These are phyloP conservation scores for Hipposideros larvatus DNA, from an alignment of 2,797 vertebrate genomes.

Conservation along the genomic window DNA sequence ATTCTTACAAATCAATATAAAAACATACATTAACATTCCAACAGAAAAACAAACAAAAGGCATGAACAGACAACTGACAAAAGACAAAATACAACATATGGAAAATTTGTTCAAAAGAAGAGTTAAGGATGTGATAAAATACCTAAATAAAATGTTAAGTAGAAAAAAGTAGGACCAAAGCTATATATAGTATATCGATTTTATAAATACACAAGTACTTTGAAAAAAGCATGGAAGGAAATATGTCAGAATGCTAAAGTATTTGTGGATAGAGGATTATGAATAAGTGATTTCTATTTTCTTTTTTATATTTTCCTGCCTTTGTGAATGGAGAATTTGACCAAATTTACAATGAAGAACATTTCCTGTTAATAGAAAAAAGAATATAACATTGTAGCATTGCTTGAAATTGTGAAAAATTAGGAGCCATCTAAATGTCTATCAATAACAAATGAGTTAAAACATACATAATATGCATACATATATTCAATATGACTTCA, in stretches of 20 bases:
- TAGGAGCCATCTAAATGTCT: not conserved
- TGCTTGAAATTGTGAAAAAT: slow-evolving; percentile 50
- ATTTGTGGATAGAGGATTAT: slow-evolving; percentile 13
- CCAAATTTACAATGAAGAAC: slow-evolving; percentile 18
- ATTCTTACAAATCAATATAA: slow-evolving; percentile 63
- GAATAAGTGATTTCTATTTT: slow-evolving; percentile 39
- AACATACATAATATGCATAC: not conserved
- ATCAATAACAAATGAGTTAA: slow-evolving; percentile 27
- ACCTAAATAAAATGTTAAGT: slow-evolving; percentile 33
- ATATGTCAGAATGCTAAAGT: slow-evolving; percentile 19
- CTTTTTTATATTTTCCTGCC: not conserved
- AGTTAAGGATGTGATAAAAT: slow-evolving; percentile 35
- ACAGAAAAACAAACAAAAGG: slow-evolving; percentile 34
- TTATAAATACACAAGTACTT: slow-evolving; percentile 3
- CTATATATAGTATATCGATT: not conserved
- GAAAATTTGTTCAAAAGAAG: slow-evolving; percentile 14
- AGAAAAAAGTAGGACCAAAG: not conserved
- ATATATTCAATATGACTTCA: slow-evolving; percentile 21
- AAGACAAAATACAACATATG: not conserved
- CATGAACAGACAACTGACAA: not conserved
- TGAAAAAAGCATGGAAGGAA: slow-evolving; percentile 22
- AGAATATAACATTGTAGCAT: not conserved
- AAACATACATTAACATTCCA: slow-evolving; percentile 14
- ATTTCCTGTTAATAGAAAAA: slow-evolving; percentile 43
- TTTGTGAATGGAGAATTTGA: slow-evolving; percentile 55